Percentiles rank a stretch among this genome's conserved stretches.
Conservation (phyloP, 2,888 invertebrate species). For the Rhaphigaster nebulosa region DNA sequence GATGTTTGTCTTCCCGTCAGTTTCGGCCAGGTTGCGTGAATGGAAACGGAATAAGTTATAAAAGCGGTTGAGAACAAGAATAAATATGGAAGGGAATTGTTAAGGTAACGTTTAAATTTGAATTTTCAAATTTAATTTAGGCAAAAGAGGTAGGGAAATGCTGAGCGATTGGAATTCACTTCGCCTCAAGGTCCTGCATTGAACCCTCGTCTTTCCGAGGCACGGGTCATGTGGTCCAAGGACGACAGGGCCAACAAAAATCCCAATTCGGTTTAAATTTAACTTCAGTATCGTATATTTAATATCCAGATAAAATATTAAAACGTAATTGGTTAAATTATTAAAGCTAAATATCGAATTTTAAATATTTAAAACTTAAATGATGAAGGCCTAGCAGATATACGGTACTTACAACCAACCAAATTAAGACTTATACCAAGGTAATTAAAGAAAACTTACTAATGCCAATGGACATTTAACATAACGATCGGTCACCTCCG, state of each 20-base stretch:
- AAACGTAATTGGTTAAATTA: too few relatives aligned
- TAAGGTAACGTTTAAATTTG: neutral
- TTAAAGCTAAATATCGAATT: too few relatives aligned
- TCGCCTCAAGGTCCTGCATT: neutral
- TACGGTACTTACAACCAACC: too few relatives aligned
- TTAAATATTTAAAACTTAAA: too few relatives aligned
- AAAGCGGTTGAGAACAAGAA: neutral
- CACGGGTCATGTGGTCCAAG: slow-evolving; percentile 6
- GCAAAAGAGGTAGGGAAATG: neutral
- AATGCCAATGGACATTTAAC: too few relatives aligned
- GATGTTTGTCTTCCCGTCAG: slow-evolving; percentile 17
- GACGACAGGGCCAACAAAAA: neutral
- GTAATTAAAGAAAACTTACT: too few relatives aligned
- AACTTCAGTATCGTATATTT: neutral
- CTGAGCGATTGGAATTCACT: neutral
- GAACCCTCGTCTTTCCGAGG: neutral
- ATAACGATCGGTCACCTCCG: too few relatives aligned
- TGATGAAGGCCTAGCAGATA: too few relatives aligned
- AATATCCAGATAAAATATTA: too few relatives aligned
- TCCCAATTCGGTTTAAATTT: neutral
- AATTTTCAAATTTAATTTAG: neutral
- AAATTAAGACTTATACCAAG: too few relatives aligned
- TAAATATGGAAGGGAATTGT: neutral
- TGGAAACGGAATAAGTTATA: slow-evolving; percentile 44
- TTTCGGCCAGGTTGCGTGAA: slow-evolving; percentile 36